Base-by-base conservation (phyloP, 2,113 vertebrate species). In the Ascaphus truei region DNA sequence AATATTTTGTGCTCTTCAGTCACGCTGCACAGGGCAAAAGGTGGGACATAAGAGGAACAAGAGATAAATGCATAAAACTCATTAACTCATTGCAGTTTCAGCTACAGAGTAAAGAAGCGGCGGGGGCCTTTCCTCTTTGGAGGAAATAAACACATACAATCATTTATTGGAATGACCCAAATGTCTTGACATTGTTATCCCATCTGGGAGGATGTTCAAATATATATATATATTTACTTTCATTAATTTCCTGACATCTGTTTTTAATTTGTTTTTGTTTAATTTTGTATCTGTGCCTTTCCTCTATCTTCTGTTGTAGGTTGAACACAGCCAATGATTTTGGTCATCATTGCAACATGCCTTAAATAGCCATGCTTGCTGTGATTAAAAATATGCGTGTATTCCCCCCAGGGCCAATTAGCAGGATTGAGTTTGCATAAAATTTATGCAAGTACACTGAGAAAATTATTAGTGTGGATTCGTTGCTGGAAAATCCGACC, bases 1-100 rank as follows among this genome's bases (percentile, higher is more conserved):
- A 71, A 60, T 47, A 71, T 60, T 61, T 36, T 7, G 57, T 61
- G 25, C 29, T 16, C 41, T 61, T 71, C 56, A 59, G 67, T 61
- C 57, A 71, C 26, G 67, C 56, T 61, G 57, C n/a, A 71, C 23
- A 59, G 67, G 56, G 67, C 57, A 60, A 71, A 52, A 52, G 67
- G 56, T 48, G 39, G 67, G 11, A 50, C 31, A 36, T 29, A 43
- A 20, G 8, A 37, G 31, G 43, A 59, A 50, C 41, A 16, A 50
- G 34, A 22, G 33, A 51, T 37, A 27, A 23, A 52, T 31, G 47
- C 15, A 41, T 12, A 16, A 6, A 41, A 61, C 11, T 36, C 33
- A 71, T 31, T 41, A 60, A 69, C 43, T 51, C 25, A 60, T 29
- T 39, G 7, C 30, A 60, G 23, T 25, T 48, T 27, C 7, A 69